These are phyloP conservation scores for Centruroides sculpturatus DNA, from an alignment of 1,140 invertebrate species.

Conservation along the genomic window DNA sequence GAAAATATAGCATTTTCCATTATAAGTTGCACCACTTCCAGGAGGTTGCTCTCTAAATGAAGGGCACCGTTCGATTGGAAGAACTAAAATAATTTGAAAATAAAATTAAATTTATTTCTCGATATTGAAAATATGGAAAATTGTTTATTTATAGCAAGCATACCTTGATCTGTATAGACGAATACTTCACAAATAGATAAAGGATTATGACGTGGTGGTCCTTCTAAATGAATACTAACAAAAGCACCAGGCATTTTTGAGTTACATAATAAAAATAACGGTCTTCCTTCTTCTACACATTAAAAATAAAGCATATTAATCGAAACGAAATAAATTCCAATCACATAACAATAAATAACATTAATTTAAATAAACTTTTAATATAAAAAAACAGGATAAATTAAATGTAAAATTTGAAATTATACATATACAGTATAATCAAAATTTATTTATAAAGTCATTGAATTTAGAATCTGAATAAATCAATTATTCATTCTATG, in stretches of 20 bases:
- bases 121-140: not conserved
- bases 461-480: no score
- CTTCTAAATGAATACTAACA: slow-evolving; percentile 77
- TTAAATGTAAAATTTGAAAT: no score
- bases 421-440: no score
- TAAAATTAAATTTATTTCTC: not conserved
- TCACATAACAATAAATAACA: no score
- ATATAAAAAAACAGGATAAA: no score
- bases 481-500: no score
- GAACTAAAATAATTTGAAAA: slow-evolving; percentile 35
- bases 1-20: slow-evolving; percentile 91
- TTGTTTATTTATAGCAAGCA: not conserved
- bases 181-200: slow-evolving; percentile 87
- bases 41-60: slow-evolving; percentile 81
- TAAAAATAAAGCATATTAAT: no score
- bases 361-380: no score
- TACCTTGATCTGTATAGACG: slow-evolving; percentile 80
- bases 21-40: slow-evolving; percentile 81
- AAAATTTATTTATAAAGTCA: no score
- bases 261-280: slow-evolving; percentile 81
- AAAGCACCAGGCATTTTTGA: slow-evolving; percentile 89
- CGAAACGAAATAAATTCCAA: no score
- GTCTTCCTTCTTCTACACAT: slow-evolving; percentile 61
- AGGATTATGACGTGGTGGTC: slow-evolving; percentile 42
- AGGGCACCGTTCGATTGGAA: slow-evolving; percentile 83